phyloP scores from a whole-genome alignment of 2,113 vertebrate genomes.

The Vulpes lagopus region DNA sequence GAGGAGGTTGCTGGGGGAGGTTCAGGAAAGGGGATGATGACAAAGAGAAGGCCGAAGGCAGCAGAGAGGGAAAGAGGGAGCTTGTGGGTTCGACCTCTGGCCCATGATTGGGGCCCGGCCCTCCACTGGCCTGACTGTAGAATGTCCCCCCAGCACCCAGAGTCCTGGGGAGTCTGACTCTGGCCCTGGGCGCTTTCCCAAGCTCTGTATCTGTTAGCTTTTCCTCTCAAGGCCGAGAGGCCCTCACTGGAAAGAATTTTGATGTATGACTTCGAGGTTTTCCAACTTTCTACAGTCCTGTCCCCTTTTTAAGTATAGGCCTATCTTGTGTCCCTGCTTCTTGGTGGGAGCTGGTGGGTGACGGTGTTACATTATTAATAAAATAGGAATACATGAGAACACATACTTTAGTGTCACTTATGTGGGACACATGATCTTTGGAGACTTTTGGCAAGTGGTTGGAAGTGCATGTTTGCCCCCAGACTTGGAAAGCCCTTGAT shows the following conservation, averaged over 20 bases:
- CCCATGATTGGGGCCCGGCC: background rate
- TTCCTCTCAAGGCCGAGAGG: conserved; percentile 36
- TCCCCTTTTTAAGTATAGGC: conserved; percentile 47
- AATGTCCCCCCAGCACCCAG: no score
- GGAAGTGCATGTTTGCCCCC: conserved; percentile 28
- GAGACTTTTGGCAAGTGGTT: conserved; percentile 31
- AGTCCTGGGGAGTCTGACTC: background rate
- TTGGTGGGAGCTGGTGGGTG: conserved; percentile 63
- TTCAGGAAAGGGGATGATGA: background rate
- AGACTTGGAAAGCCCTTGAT: conserved; percentile 70
- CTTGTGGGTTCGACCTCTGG: background rate
- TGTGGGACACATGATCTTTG: conserved; percentile 57
- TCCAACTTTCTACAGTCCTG: conserved; percentile 51
- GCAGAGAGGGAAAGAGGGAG: background rate
- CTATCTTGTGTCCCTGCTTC: conserved; percentile 20
- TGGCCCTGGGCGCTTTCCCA: background rate
- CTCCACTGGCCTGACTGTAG: background rate
- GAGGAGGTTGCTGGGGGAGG: background rate
- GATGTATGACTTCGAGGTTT: conserved; percentile 25
- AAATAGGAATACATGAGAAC: conserved; percentile 56
- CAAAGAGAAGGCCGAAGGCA: background rate
- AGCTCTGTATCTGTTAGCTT: background rate
- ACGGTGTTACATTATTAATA: conserved; percentile 74
- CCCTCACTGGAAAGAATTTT: conserved; percentile 42
- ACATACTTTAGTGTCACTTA: conserved; percentile 64